Percentiles rank a stretch among this genome's conserved stretches.
Evolutionary conservation across 2,888 invertebrate genomes (phyloP).

Genomic region (Melanophora roralis): DNA sequence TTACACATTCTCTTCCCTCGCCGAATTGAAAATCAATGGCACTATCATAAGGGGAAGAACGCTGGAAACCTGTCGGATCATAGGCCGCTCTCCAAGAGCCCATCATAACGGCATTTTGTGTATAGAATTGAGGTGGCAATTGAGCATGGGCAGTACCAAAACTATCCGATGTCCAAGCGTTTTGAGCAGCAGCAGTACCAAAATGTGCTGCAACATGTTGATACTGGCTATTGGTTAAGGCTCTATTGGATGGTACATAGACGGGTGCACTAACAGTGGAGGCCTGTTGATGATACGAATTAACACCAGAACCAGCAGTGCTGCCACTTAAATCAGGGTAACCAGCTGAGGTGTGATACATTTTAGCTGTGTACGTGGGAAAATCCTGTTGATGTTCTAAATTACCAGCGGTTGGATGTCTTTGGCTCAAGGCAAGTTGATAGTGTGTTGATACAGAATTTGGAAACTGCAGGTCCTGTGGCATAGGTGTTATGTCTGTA

Average conservation of each 20-base stretch:
- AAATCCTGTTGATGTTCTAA: conserved; percentile 56
- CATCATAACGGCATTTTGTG: conserved; percentile 89
- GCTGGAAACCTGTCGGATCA: conserved; percentile 86
- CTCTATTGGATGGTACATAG: conserved; percentile 83
- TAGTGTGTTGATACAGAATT: conserved; percentile 65
- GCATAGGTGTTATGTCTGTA: conserved; percentile 64
- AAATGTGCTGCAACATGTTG: conserved; percentile 78
- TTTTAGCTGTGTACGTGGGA: conserved; percentile 66
- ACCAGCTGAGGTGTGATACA: conserved; percentile 76
- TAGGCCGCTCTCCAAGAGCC: conserved; percentile 87
- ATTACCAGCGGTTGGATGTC: conserved; percentile 41
- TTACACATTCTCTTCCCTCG: conserved; percentile 98
- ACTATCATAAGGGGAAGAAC: conserved; percentile 88
- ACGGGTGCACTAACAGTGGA: conserved; percentile 79
- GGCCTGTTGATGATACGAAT: conserved; percentile 73
- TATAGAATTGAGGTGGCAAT: conserved; percentile 84
- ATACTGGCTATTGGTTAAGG: conserved; percentile 79
- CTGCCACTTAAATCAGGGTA: conserved; percentile 74
- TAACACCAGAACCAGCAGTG: conserved; percentile 65
- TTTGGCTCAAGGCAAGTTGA: conserved; percentile 54
- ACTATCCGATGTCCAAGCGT: conserved; percentile 78
- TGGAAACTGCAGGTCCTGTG: conserved; percentile 66
- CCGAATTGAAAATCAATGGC: conserved; percentile 90
- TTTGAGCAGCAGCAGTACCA: conserved; percentile 76
- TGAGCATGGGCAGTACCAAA: conserved; percentile 76